phyloP scores from a whole-genome alignment of 2,113 vertebrate species.

The Semicossyphus pulcher region DNA sequence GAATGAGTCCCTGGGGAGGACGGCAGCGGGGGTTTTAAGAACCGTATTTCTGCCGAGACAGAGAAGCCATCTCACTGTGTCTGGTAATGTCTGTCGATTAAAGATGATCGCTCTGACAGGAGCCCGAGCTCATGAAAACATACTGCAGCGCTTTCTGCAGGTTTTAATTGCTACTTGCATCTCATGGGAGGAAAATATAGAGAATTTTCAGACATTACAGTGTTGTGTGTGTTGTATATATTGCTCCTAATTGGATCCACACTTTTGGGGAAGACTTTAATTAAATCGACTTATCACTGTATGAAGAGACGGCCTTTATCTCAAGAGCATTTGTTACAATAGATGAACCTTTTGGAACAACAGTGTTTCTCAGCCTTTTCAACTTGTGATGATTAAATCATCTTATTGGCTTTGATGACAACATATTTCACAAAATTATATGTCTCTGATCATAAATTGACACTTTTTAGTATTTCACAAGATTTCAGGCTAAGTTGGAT shows the following conservation, averaged over 20 bases:
- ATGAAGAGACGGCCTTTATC: not conserved
- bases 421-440: not conserved
- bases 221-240: slow-evolving; percentile 13
- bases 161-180: slow-evolving; percentile 52
- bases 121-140: slow-evolving; percentile 28
- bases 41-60: slow-evolving; percentile 15
- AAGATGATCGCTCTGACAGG: slow-evolving; percentile 43
- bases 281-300: slow-evolving; percentile 44
- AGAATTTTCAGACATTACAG: slow-evolving; percentile 39
- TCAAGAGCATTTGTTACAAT: not conserved
- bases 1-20: slow-evolving; percentile 42
- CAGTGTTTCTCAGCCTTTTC: too few species aligned
- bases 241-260: slow-evolving; percentile 46
- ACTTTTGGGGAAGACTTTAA: slow-evolving; percentile 24
- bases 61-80: slow-evolving; percentile 36
- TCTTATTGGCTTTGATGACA: too few species aligned
- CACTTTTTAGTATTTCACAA: not conserved
- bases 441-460: not conserved
- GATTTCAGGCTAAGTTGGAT: not conserved
- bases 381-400: too few species aligned
- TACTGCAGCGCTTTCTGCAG: slow-evolving; percentile 22
- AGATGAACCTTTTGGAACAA: too few species aligned
- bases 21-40: slow-evolving; percentile 21
- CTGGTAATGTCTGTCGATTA: slow-evolving; percentile 46
- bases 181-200: slow-evolving; percentile 47